Conservation (phyloP, 2,888 invertebrate genomes). For the Glyphotaelius pellucidus region DNA sequence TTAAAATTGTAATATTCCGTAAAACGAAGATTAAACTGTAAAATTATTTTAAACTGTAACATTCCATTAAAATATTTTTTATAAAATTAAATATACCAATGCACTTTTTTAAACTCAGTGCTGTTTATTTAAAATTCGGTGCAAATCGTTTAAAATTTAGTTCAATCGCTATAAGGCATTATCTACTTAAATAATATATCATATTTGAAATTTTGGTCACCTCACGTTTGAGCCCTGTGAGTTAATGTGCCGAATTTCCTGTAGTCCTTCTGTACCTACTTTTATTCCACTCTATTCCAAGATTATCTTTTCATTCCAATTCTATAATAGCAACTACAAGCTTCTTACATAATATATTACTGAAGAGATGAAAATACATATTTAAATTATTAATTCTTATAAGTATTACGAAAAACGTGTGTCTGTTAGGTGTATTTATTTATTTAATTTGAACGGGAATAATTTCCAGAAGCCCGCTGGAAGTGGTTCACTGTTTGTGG, state of each 20-base stretch:
- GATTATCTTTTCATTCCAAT: background rate
- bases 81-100: background rate
- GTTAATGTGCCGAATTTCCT: background rate
- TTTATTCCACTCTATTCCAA: background rate
- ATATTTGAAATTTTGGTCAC: conserved; percentile 4
- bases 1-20: background rate
- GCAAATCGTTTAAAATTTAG: background rate
- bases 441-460: conserved; percentile 33
- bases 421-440: conserved; percentile 10
- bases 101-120: background rate
- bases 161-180: background rate
- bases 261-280: background rate
- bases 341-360: background rate
- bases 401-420: background rate
- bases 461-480: conserved; percentile 50
- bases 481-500: conserved; percentile 19
- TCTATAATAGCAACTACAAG: background rate
- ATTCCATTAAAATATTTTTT: background rate
- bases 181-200: background rate
- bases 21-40: too few relatives aligned
- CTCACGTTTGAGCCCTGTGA: conserved; percentile 17
- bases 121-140: background rate
- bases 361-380: background rate
- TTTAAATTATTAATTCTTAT: background rate
- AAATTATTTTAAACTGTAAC: background rate